Base-by-base conservation (phyloP, 2,797 vertebrate species). In the Hippocampus kuda region DNA sequence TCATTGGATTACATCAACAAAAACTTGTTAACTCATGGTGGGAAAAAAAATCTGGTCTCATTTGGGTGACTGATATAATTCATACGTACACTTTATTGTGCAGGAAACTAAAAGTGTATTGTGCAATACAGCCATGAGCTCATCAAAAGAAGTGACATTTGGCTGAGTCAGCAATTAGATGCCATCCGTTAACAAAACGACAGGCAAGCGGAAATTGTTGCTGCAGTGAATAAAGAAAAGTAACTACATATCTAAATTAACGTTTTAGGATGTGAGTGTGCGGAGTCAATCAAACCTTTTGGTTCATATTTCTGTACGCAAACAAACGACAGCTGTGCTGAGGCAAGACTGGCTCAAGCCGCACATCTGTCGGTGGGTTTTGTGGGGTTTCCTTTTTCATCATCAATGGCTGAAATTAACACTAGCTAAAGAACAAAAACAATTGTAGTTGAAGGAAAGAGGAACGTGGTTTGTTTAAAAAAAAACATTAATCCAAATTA, bases 371-470 rank as follows among this genome's bases (percentile, higher is more conserved):
- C 11, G 3, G 27, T 61, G 59, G 2, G 15, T 41, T 61, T 61
- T 61, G 59, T 38, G n/a, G 41, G 54, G 54, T 7, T 16, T 61
- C 27, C 65, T 70, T 73, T 41, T 4, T 38, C 5, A 44, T 30
- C 38, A 26, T 46, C 4, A 24, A 34, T 27, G 59, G 5, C 30
- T 61, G 26, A 61, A 61, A 61, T 34, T 13, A 61, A 34, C 59
- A 61, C 26, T 20, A 61, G 11, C 16, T 5, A 20, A 34, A 16
- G 3, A 24, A 56, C 59, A 18, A 61, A 61, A 30, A 61, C 4
- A 68, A 48, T 13, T 10, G 12, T 64, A 70, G 72, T 65, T 64
- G 34, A 66, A 20, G 18, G 20, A 38, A 66, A 38, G 13, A 18
- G 9, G n/a, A 5, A 74, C 30, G 24, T 59, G 56, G 12, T 59